Base-by-base conservation (phyloP, 2,797 vertebrate genomes). In the Cryptoprocta ferox region DNA sequence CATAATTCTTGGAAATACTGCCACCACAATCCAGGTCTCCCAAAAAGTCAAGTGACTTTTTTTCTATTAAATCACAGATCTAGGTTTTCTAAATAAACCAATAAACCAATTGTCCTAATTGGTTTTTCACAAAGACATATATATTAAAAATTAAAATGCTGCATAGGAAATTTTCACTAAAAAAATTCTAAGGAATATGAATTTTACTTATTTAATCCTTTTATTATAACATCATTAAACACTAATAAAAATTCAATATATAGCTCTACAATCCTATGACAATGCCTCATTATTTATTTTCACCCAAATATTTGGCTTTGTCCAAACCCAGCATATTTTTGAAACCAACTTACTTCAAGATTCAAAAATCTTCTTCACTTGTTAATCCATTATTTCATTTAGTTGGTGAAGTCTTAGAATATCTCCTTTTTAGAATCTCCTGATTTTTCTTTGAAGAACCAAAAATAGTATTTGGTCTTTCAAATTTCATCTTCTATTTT, bases 161-260 rank as follows among this genome's bases (percentile, higher is more conserved):
- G 13, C 8, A 9, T 5, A 56, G 68, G 76, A 13, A 88, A 76
- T 94, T 93, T 95, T 81, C 42, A 82, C 9, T 79, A 63, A 61
- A 83, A 86, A 70, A 81, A 48, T 48, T 2, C 48, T 63, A 56
- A 88, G 19, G 37, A 95, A 78, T 78, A 45, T 48, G 28, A 71
- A 68, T 63, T 95, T 96, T 71, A 65, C 13, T 91, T 95, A 39
- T 71, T 94, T 30, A 66, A n/a, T 37, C 39, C 87, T 93, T 76
- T 84, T 81, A 71, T 83, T 66, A 76, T 65, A 70, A 95, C 92
- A 79, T 78, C 28, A 93, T 30, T 45, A 80, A 61, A 83, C 4
- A 61, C 16, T 63, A 78, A 90, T 53, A 82, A 39, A 83, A 66
- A 48, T 26, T 14, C 26, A 6, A 42, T 18, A 56, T 7, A 39